These are phyloP conservation scores for Formicarius rufipectus DNA, from an alignment of 2,113 vertebrate genomes.

Conservation along the genomic window DNA sequence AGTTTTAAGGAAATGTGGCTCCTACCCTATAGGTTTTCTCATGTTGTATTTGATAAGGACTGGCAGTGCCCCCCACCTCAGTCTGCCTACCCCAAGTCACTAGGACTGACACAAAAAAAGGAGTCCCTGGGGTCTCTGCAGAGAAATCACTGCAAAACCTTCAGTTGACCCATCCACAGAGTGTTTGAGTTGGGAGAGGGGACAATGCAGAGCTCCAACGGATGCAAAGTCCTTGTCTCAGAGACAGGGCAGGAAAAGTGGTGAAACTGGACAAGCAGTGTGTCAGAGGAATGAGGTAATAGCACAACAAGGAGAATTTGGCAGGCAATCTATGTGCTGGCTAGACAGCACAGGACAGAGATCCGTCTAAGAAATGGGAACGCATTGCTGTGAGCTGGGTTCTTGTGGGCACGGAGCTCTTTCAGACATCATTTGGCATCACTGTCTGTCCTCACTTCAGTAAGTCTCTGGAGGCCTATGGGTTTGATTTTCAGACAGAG, in stretches of 20 bases:
- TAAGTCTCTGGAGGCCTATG: neutral
- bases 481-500: slow-evolving; percentile 1
- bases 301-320: slow-evolving; percentile 48
- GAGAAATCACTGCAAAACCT: neutral
- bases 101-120: neutral
- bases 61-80: neutral
- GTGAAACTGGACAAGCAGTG: neutral
- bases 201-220: rapidly evolving
- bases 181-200: rapidly evolving
- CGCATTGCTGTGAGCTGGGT: neutral
- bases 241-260: neutral
- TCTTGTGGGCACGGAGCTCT: slow-evolving; percentile 18
- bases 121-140: neutral
- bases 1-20: neutral
- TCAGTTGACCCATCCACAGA: rapidly evolving
- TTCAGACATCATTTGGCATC: slow-evolving; percentile 51
- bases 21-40: neutral
- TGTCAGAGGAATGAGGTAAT: slow-evolving; percentile 61
- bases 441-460: neutral
- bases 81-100: neutral
- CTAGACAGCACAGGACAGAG: slow-evolving; percentile 47
- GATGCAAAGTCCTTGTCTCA: neutral
- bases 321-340: slow-evolving; percentile 54
- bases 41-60: neutral
- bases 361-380: slow-evolving; percentile 49